phyloP scores from a whole-genome alignment of 2,113 vertebrate species.

The Holacanthus passer region DNA sequence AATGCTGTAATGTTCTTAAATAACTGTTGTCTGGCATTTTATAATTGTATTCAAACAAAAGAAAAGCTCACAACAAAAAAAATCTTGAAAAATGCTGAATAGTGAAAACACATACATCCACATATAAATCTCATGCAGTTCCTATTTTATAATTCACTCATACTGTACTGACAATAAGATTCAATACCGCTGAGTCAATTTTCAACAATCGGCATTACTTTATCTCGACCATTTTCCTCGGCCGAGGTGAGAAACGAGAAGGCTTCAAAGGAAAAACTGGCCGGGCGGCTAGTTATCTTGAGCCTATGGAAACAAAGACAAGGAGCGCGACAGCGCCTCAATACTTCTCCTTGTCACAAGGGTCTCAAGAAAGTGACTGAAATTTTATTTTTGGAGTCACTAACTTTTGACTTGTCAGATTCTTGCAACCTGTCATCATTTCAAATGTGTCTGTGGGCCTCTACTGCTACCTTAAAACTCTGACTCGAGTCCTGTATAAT shows the following conservation, averaged over 20 bases:
- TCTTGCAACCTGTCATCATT: constrained; percentile 85
- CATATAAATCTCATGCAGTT: neutral
- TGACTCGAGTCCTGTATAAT: constrained; percentile 82
- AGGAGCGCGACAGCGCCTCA: constrained; percentile 55
- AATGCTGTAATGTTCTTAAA: neutral
- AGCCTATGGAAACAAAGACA: constrained; percentile 71
- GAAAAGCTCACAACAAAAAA: neutral
- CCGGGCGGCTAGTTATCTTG: constrained; percentile 67
- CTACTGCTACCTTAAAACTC: constrained; percentile 83
- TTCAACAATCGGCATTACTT: constrained; percentile 43
- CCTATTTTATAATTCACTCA: constrained; percentile 35
- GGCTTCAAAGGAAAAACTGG: constrained; percentile 58
- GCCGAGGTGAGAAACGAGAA: constrained; percentile 58
- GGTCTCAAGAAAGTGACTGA: constrained; percentile 75
- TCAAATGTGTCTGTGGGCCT: constrained; percentile 74
- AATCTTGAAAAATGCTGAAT: neutral
- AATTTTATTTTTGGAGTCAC: constrained; percentile 83
- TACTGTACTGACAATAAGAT: constrained; percentile 34
- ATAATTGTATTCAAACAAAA: neutral
- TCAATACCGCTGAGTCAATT: constrained; percentile 38
- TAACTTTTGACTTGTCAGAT: constrained; percentile 84
- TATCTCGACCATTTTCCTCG: constrained; percentile 53
- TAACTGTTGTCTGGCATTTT: neutral
- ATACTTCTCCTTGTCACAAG: constrained; percentile 71
- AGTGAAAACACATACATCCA: neutral